Evolutionary conservation across 2,113 vertebrate genomes (phyloP).

Genomic region (Ifrita kowaldi): DNA sequence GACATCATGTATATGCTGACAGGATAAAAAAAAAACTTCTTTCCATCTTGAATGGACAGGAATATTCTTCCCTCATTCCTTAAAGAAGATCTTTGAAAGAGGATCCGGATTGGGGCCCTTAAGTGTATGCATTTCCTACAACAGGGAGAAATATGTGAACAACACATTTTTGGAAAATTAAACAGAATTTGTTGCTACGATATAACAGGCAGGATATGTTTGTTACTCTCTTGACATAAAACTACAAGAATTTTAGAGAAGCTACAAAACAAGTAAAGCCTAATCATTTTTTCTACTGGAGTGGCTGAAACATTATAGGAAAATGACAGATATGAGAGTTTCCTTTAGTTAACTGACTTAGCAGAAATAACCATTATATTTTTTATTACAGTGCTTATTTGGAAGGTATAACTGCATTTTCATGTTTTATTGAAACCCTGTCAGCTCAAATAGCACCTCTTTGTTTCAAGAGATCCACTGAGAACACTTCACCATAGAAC

Average conservation of each 20-base stretch:
- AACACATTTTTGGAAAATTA: not conserved
- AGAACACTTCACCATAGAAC: constrained; percentile 23
- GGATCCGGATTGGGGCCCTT: not conserved
- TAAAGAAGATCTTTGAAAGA: not conserved
- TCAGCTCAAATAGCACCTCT: not conserved
- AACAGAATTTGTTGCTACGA: not conserved
- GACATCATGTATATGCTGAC: not conserved
- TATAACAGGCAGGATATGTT: not conserved
- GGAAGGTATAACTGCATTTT: constrained; percentile 10
- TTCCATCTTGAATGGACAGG: not conserved
- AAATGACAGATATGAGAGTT: not conserved
- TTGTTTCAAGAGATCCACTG: constrained; percentile 32
- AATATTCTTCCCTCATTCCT: not conserved
- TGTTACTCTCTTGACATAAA: not conserved
- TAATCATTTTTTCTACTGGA: not conserved
- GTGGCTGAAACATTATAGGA: not conserved
- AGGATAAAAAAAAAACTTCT: not conserved
- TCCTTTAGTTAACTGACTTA: not conserved
- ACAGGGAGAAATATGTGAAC: not conserved
- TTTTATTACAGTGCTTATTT: not conserved
- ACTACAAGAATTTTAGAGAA: not conserved
- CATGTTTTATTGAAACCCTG: not conserved
- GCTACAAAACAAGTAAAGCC: not conserved
- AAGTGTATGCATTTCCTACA: not conserved
- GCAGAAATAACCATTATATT: not conserved